Conservation (phyloP, 2,113 vertebrate species). For the Gobiocypris rarus region DNA sequence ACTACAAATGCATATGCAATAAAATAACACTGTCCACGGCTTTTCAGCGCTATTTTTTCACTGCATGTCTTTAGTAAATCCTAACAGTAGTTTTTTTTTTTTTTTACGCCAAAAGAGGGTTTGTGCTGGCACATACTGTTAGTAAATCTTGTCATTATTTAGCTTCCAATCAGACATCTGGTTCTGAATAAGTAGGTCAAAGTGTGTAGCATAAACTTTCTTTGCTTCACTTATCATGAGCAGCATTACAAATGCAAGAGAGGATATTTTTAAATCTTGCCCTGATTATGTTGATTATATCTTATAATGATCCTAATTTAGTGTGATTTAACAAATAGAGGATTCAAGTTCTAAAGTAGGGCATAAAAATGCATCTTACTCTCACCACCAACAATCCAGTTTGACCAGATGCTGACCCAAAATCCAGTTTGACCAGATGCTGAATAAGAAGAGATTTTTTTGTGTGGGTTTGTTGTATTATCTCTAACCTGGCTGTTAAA, state of each 20-base stretch:
- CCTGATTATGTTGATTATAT: background rate
- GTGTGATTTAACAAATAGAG: background rate
- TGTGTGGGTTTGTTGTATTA: background rate
- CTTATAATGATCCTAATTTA: background rate
- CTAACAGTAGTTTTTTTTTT: no score
- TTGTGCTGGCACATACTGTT: no score
- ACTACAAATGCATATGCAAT: no score
- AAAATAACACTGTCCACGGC: no score
- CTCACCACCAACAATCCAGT: background rate
- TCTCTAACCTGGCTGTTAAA: background rate
- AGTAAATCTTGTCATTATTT: background rate
- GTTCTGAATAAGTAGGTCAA: background rate
- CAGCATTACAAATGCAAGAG: background rate
- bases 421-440: background rate
- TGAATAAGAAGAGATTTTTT: background rate
- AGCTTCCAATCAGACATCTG: background rate
- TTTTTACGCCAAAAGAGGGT: no score
- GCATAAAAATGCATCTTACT: background rate
- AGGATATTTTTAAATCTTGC: background rate
- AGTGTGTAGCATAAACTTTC: background rate
- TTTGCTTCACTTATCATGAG: background rate
- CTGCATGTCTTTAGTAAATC: no score
- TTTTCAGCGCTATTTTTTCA: no score
- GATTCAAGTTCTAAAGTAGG: background rate
- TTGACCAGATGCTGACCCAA: no score